These are phyloP conservation scores for Oxytorus armatus DNA, from an alignment of 2,888 invertebrate genomes.

Conservation along the genomic window DNA sequence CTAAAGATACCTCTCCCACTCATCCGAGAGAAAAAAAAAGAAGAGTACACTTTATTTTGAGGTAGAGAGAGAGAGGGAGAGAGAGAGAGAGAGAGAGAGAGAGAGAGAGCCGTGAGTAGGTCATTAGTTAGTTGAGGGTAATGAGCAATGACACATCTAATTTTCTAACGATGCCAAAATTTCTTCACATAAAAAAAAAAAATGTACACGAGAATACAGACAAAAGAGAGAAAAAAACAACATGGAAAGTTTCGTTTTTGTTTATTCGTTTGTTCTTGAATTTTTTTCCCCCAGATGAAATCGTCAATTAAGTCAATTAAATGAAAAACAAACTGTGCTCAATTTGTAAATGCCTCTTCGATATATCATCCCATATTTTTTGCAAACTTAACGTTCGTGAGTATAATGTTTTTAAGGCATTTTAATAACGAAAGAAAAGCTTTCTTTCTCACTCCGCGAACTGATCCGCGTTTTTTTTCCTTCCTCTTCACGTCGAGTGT, in stretches of 20 bases:
- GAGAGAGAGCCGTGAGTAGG: constrained; percentile 36
- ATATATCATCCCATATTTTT: no score
- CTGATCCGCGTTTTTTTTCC: not conserved
- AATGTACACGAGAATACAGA: not conserved
- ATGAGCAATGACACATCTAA: constrained; percentile 17
- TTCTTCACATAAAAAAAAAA: not conserved
- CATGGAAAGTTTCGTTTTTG: not conserved
- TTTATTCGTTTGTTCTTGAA: no score
- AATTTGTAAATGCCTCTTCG: no score
- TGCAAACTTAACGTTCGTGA: no score
- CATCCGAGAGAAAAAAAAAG: not conserved
- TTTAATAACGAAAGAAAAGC: no score
- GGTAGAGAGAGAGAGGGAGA: constrained; percentile 21
- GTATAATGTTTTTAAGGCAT: no score
- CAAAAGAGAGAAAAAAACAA: constrained; percentile 4
- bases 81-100: constrained; percentile 25
- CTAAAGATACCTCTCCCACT: constrained; percentile 53
- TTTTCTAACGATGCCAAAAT: constrained; percentile 33
- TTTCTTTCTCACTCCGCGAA: not conserved
- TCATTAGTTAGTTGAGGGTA: constrained; percentile 53
- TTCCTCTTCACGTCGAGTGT: not conserved
- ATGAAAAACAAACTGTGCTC: no score
- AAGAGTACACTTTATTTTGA: constrained; percentile 29
- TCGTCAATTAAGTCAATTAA: no score
- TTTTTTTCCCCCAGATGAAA: no score